These are phyloP conservation scores for Musca domestica DNA, from an alignment of 1,140 invertebrate species.

Conservation along the genomic window DNA sequence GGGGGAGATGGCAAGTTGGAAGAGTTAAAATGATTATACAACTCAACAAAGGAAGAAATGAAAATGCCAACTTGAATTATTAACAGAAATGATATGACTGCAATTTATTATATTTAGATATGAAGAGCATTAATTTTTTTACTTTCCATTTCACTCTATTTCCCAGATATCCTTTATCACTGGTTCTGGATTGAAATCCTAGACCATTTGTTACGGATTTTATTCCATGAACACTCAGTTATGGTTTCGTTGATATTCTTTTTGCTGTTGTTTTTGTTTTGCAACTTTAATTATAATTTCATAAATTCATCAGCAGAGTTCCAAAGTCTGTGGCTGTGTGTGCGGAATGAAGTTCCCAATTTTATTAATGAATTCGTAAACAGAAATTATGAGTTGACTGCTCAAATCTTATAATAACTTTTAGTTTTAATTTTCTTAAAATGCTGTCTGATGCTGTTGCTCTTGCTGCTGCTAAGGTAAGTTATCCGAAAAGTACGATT, in stretches of 20 bases:
- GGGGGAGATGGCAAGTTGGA: background rate
- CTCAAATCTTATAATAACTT: constrained; percentile 21
- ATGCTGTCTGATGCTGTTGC: too few species aligned
- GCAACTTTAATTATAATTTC: constrained; percentile 18
- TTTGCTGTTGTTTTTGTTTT: too few species aligned
- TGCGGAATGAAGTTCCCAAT: background rate
- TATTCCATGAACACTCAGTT: background rate
- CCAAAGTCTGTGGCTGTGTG: background rate
- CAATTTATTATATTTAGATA: constrained; percentile 16
- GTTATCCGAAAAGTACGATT: too few species aligned
- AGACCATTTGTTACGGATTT: background rate
- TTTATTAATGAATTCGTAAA: constrained; percentile 16
- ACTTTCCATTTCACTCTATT: too few species aligned
- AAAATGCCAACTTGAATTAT: too few species aligned
- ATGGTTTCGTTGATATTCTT: constrained; percentile 14
- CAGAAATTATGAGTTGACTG: constrained; percentile 7
- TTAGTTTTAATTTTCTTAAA: too few species aligned
- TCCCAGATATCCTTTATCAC: constrained; percentile 5
- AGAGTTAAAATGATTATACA: too few species aligned
- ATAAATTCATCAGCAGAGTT: constrained; percentile 15
- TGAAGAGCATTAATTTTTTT: too few species aligned
- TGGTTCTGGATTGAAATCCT: too few species aligned
- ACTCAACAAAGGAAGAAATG: too few species aligned
- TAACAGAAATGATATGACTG: constrained; percentile 8
- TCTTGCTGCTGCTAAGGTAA: too few species aligned